Evolutionary conservation across 1,140 invertebrate genomes (phyloP), one percentile per base, ranked within the genome.

Genomic region (Camponotus vicinus): DNA sequence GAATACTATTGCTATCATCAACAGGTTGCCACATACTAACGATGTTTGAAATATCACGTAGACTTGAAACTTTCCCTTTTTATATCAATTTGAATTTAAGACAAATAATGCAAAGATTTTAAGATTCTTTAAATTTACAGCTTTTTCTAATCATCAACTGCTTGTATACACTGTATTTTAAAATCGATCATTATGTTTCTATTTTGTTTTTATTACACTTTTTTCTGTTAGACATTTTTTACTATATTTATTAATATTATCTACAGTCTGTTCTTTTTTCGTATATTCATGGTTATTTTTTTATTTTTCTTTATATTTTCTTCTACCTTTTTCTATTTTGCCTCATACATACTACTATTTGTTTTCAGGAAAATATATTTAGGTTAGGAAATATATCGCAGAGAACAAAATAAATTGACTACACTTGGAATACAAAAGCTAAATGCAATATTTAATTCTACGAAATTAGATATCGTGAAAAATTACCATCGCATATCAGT

Each of bases 1-100:
- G 34, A 57, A 32, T 42, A 42, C 5, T 69, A 32, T 70, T 40
- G 37, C 15, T 15, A 57, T 8, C 21, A 9, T 80, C 37, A 78
- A 80, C 77, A 69, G 32, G 49, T 80, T 49, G 59, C 3, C 18
- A 13, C 34, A n/a, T 59, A 40, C 49, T 55, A 69, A 27, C 6
- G 55, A 9, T n/a, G 18, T 37, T 11, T 79, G 18, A 2, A 37
- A 45, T 18, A 55, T 37, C 13, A n/a, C 4, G 18, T 40, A 59
- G 32, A 45, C 21, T 5, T 1, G 9, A 57, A 77, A 27, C 5
- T 49, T 45, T 78, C 11, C 34, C 21, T 78, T 49, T 45, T n/a
- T 49, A 13, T 42, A 32, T 9, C n/a, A 32, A 21, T 78, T 8
- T 37, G 7, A 76, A 9, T 21, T 45, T 2, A 66, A 78, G n/a